Base-by-base conservation (phyloP, 1,140 invertebrate genomes). In the Habropoda laboriosa region DNA sequence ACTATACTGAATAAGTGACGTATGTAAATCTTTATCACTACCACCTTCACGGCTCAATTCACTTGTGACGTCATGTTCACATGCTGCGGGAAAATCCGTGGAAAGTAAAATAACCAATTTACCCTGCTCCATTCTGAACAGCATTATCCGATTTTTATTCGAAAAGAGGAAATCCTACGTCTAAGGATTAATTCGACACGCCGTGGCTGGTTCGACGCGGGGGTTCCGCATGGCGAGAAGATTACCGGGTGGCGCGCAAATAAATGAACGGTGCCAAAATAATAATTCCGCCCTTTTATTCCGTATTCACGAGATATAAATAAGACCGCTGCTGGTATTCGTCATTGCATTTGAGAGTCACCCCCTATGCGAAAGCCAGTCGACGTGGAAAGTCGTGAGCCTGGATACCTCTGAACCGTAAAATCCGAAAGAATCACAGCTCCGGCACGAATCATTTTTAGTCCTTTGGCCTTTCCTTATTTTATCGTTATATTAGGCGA, bases 361-460 rank as follows among this genome's bases (percentile, higher is more conserved):
- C n/a, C 70, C 58, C 35, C 18, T 16, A 38, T 58, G 58, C 38
- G 68, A 51, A 73, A 70, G 66, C 24, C 79, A 85, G 81, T 81
- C 64, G 82, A 72, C 30, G 68, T 58, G 82, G 82, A 85, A 85
- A 81, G 40, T 68, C 77, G 47, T 35, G 81, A 35, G 42, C 58
- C 24, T 42, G 68, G 57, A 60, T 49, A 38, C 32, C 57, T 38
- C 21, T 70, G 80, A 74, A 81, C 71, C 83, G 76, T 82, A 42
- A 86, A 86, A 86, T 86, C 85, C 83, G 85, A 86, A 86, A 86
- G 80, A 86, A 86, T 86, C 85, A 86, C 85, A 86, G 70, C 57
- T 6, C 40, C n/a, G 70, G 27, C 53, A 51, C 60, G 80, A 86
- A 71, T 66, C 53, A 74, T 86, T 80, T 82, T 85, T 82, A 81